These are phyloP conservation scores for Passer domesticus DNA, from an alignment of 2,113 vertebrate genomes.

Conservation along the genomic window DNA sequence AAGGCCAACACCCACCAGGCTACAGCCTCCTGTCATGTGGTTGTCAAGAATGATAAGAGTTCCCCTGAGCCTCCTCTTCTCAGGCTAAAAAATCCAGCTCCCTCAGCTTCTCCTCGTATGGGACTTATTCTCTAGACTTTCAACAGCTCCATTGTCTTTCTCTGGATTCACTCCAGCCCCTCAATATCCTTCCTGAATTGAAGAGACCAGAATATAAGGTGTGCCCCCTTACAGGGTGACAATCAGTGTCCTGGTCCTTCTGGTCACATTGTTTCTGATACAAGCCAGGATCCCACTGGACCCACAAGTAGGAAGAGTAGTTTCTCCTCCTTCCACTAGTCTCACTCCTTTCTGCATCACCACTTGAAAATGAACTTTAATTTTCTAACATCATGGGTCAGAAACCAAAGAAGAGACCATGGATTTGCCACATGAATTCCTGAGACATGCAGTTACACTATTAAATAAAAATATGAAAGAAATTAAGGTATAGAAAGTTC, in stretches of 20 bases:
- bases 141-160: background rate
- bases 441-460: background rate
- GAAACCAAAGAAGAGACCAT: background rate
- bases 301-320: background rate
- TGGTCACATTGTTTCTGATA: background rate
- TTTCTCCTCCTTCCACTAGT: background rate
- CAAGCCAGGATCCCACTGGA: background rate
- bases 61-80: background rate
- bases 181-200: background rate
- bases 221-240: no score
- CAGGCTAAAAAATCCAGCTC: background rate
- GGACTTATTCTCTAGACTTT: background rate
- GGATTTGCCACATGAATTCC: background rate
- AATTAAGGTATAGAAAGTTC: background rate
- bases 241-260: background rate
- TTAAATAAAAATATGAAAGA: background rate
- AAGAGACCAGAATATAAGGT: background rate
- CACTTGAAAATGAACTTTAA: background rate
- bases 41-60: accelerated
- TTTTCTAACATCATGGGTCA: background rate
- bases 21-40: background rate
- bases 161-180: background rate
- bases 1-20: background rate
- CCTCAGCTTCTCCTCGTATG: background rate
- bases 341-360: background rate